A percentile compares a stretch with the other conserved stretches of the same genome.
phyloP scores from a whole-genome alignment of 2,113 vertebrate genomes.

The Atlantisia rogersi region DNA sequence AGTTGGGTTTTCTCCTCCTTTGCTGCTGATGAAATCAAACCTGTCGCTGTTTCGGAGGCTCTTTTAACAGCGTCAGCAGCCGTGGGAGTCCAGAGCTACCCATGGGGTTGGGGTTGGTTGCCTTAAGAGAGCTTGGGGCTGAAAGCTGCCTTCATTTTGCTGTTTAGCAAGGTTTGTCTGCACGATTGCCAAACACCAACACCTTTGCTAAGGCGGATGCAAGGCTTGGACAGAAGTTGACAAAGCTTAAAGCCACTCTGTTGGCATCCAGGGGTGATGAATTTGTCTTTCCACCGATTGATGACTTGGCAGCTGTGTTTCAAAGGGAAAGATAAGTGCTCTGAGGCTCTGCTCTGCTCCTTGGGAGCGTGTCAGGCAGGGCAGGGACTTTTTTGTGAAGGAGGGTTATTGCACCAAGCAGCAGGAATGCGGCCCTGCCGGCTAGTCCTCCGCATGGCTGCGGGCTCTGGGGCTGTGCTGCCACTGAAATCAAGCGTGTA shows the following conservation, averaged over 20 bases:
- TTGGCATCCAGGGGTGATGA: neutral
- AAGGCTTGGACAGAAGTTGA: neutral
- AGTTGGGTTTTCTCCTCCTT: fast-evolving
- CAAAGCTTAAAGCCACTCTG: fast-evolving
- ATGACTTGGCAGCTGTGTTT: neutral
- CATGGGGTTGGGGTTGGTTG: fast-evolving
- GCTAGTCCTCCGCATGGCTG: neutral
- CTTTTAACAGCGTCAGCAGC: neutral
- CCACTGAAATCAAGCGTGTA: neutral
- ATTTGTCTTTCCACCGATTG: fast-evolving
- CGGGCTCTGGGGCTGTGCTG: neutral
- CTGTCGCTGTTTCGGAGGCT: fast-evolving
- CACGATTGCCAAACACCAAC: fast-evolving
- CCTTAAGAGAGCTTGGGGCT: neutral
- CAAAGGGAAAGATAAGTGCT: neutral
- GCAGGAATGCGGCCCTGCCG: constrained; percentile 17
- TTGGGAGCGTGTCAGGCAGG: neutral
- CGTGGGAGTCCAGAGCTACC: neutral
- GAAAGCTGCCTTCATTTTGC: neutral
- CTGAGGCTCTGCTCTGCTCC: neutral
- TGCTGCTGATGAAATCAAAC: neutral
- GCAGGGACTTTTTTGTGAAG: neutral
- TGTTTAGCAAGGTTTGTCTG: neutral
- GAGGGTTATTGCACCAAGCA: neutral
- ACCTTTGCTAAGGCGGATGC: neutral